phyloP scores from a whole-genome alignment of 2,797 vertebrate genomes.

The Sternarchorhynchus goeldii region DNA sequence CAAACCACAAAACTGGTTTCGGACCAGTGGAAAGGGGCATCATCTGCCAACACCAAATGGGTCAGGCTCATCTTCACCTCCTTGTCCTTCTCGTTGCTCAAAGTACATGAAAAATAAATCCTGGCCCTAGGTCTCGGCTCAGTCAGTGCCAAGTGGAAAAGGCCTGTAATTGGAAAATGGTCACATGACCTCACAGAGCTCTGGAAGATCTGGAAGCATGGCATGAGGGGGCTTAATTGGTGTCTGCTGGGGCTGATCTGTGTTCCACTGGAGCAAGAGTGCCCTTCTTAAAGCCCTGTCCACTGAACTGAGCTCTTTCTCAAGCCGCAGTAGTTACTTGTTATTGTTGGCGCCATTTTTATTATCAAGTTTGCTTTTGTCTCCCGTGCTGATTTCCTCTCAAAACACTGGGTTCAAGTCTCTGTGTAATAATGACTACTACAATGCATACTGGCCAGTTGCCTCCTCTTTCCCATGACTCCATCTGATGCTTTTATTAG shows the following conservation, averaged over 20 bases:
- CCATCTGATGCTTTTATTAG: slow-evolving; percentile 48
- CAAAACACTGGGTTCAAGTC: slow-evolving; percentile 33
- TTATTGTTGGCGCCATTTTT: slow-evolving; percentile 32
- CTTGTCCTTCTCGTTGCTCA: slow-evolving; percentile 2
- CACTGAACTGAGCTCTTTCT: slow-evolving; percentile 17
- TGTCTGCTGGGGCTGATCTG: slow-evolving; percentile 48
- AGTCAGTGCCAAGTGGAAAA: slow-evolving; percentile 43
- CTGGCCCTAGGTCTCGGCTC: slow-evolving; percentile 48
- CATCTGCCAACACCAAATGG: neutral
- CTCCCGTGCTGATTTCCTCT: slow-evolving; percentile 31
- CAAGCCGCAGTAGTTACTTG: slow-evolving; percentile 35
- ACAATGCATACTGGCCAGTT: slow-evolving; percentile 11
- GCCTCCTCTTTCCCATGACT: slow-evolving; percentile 29
- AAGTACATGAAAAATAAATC: slow-evolving; percentile 48
- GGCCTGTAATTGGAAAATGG: slow-evolving; percentile 50
- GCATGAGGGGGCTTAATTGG: slow-evolving; percentile 52
- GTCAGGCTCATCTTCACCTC: slow-evolving; percentile 14
- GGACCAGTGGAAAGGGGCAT: slow-evolving; percentile 6
- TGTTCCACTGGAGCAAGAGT: slow-evolving; percentile 42
- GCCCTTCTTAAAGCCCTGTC: slow-evolving; percentile 34
- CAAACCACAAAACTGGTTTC: neutral
- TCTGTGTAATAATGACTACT: slow-evolving; percentile 29
- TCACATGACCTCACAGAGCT: slow-evolving; percentile 39
- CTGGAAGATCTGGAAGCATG: slow-evolving; percentile 40
- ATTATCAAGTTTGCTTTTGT: slow-evolving; percentile 24